Percentiles rank a stretch among this genome's conserved stretches.
Conservation (phyloP, 2,113 vertebrate species). For the Poeciliopsis occidentalis region DNA sequence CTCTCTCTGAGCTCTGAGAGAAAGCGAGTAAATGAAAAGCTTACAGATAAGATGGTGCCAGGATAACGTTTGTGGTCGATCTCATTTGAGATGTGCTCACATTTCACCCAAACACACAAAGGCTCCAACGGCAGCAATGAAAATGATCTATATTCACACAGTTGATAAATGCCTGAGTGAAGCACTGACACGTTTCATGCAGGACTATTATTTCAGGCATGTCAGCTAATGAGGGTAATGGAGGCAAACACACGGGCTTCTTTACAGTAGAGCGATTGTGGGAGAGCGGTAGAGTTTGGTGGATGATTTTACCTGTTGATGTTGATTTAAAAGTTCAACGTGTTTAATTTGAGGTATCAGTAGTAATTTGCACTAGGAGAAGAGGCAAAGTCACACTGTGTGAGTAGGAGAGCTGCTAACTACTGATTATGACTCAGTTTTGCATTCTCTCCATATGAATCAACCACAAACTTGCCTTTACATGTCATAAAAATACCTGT, state of each 20-base stretch:
- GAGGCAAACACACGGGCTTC: background rate
- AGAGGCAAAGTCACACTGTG: background rate
- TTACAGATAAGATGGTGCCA: constrained; percentile 5
- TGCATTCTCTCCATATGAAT: background rate
- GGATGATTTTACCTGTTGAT: background rate
- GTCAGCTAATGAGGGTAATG: background rate
- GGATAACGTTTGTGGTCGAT: background rate
- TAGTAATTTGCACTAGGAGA: background rate
- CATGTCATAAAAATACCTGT: too few relatives aligned
- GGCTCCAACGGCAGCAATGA: background rate
- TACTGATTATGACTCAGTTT: background rate
- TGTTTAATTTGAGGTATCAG: background rate
- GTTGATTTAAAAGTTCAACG: background rate
- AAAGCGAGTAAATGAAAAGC: constrained; percentile 4
- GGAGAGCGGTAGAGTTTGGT: background rate
- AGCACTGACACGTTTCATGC: background rate
- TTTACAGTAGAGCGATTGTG: background rate
- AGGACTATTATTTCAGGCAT: background rate
- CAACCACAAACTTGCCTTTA: background rate
- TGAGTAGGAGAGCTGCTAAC: background rate
- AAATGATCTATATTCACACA: background rate
- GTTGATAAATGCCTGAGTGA: background rate
- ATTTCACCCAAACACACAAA: background rate
- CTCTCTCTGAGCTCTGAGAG: background rate
- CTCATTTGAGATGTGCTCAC: constrained; percentile 10